Conservation (phyloP, 2,888 invertebrate species). For the Cheilosia vernalis region DNA sequence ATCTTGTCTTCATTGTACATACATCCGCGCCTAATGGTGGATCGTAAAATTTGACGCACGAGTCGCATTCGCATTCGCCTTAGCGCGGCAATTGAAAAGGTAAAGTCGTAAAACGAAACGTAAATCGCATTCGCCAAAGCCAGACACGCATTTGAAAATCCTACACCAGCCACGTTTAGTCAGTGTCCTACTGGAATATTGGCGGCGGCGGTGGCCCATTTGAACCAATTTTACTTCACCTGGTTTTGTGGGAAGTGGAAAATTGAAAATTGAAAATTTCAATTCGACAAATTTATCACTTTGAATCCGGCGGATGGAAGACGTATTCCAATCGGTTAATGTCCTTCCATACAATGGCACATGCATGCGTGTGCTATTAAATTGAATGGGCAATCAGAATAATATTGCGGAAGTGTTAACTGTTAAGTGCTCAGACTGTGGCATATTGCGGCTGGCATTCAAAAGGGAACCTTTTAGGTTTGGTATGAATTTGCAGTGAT, state of each 20-base stretch:
- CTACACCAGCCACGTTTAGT: constrained; percentile 12
- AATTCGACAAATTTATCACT: constrained; percentile 67
- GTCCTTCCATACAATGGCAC: constrained; percentile 47
- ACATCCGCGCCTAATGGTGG: constrained; percentile 45
- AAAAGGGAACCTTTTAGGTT: background rate
- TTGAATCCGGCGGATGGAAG: constrained; percentile 46
- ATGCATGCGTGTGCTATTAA: constrained; percentile 36
- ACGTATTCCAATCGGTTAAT: constrained; percentile 68
- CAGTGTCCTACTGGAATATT: constrained; percentile 50
- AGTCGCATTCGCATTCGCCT: constrained; percentile 8
- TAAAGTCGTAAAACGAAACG: constrained; percentile 65
- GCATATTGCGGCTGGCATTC: background rate
- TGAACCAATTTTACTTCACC: constrained; percentile 50
- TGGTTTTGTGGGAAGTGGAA: constrained; percentile 59
- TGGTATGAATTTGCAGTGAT: background rate
- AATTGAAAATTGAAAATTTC: constrained; percentile 70
- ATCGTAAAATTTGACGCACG: constrained; percentile 65
- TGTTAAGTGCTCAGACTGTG: constrained; percentile 33
- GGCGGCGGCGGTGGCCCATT: constrained; percentile 4
- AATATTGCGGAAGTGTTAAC: constrained; percentile 47
- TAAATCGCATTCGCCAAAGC: constrained; percentile 69
- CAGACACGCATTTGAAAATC: constrained; percentile 63
- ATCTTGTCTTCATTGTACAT: constrained; percentile 53
- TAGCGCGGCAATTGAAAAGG: constrained; percentile 55
- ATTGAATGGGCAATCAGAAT: constrained; percentile 50